phyloP scores from a whole-genome alignment of 2,797 vertebrate species.

The Orestias chungarensis region DNA sequence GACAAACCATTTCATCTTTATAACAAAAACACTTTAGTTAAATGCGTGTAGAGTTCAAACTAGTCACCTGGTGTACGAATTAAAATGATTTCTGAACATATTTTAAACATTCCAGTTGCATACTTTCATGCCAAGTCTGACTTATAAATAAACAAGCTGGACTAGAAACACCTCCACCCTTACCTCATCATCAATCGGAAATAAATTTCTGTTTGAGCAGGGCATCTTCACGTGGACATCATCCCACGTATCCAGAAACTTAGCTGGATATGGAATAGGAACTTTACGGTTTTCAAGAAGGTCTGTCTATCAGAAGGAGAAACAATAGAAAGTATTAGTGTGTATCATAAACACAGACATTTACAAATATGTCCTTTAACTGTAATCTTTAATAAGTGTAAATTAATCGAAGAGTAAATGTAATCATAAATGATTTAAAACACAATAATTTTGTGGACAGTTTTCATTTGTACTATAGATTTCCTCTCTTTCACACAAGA shows the following conservation, averaged over 20 bases:
- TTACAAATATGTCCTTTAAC: no score
- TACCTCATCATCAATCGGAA: constrained; percentile 89
- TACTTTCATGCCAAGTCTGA: not conserved
- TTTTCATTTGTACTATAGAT: not conserved
- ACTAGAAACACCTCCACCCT: constrained; percentile 6
- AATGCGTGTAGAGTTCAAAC: not conserved
- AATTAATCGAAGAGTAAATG: no score
- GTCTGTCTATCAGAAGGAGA: constrained; percentile 83
- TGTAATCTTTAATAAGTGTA: no score
- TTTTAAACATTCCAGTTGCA: not conserved
- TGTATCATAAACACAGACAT: not conserved
- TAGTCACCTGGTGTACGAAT: not conserved
- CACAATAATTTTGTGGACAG: not conserved
- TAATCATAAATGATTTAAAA: constrained; percentile 1
- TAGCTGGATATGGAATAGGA: constrained; percentile 86
- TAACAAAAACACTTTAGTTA: not conserved
- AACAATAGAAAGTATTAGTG: constrained; percentile 19
- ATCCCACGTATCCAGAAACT: constrained; percentile 88
- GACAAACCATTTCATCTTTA: not conserved
- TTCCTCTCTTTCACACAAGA: not conserved
- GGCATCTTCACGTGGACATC: constrained; percentile 92
- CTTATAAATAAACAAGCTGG: not conserved
- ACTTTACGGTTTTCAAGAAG: constrained; percentile 78
- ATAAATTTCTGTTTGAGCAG: constrained; percentile 86
- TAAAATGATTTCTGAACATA: not conserved